Base-by-base conservation (phyloP, 2,113 vertebrate genomes). In the Podocnemis expansa region DNA sequence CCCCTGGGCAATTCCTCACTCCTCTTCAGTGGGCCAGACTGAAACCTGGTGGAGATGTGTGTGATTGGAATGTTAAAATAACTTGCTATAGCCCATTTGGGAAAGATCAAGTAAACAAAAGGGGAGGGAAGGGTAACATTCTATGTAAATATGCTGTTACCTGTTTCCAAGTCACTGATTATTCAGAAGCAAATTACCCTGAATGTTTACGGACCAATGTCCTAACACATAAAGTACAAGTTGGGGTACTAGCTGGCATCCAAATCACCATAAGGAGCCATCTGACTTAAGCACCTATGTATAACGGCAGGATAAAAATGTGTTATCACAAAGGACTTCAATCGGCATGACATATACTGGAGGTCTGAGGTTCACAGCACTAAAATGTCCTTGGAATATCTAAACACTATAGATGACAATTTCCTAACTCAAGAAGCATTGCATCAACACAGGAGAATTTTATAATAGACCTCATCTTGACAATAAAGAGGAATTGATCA, bases 61-160 rank as follows among this genome's bases (percentile, higher is more conserved):
- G 85, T 92, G 87, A 92, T 38, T 84, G 34, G 85, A 96, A 89
- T 91, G 51, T 47, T 94, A 95, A 97, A 88, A 34, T 93, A 16
- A 3, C 38, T 86, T 0, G 0, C 43, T 79, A 2, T 24, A 56
- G 89, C 24, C n/a, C 89, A 91, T 89, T 92, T 86, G 80, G 51
- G 78, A 87, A 95, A 89, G 95, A 58, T 22, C 60, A 29, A 56
- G 22, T 14, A 38, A 34, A 49, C 54, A 87, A 88, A 78, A 89
- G 73, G 85, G 91, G 51, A 85, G 47, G 85, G 16, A 43, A 94
- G 54, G 31, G 31, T 38, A 10, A 16, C 34, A 67, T 17, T 38
- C 16, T 22, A 22, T 10, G 16, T 38, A n/a, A 85, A 13, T 47
- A 21, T 75, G 55, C 55, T 70, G 93, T 76, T 89, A 95, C 78